Evolutionary conservation across 1,140 invertebrate species (phyloP).

Genomic region (Diorhabda elongata): DNA sequence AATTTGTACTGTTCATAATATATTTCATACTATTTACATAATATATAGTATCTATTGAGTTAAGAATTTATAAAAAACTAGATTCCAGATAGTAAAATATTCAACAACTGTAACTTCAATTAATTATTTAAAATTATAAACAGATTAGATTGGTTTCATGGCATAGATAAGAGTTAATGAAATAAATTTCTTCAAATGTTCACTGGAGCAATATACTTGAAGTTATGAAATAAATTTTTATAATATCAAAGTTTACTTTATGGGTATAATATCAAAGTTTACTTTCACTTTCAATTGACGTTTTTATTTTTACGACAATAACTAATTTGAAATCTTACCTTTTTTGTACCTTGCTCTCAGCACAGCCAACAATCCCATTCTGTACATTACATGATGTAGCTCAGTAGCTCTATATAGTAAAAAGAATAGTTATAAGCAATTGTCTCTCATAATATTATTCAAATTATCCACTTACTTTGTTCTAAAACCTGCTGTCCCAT

Average conservation of each 20-base stretch:
- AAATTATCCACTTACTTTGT: conserved; percentile 56
- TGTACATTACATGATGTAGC: conserved; percentile 83
- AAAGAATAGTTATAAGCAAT: background rate
- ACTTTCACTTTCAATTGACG: conserved; percentile 2
- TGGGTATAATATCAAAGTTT: too few species aligned
- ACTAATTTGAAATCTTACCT: conserved; percentile 53
- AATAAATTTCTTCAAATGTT: too few species aligned
- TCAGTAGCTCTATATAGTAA: conserved; percentile 66
- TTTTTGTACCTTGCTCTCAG: conserved; percentile 75
- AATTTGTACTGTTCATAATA: background rate
- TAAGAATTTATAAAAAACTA: background rate
- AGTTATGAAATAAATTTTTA: too few species aligned
- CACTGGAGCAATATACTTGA: too few species aligned
- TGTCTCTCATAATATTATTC: conserved; percentile 17
- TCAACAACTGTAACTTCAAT: too few species aligned
- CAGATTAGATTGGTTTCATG: too few species aligned
- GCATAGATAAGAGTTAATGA: too few species aligned
- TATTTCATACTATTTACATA: conserved; percentile 1
- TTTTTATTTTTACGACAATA: conserved; percentile 8
- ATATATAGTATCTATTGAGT: background rate
- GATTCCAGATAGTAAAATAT: too few species aligned
- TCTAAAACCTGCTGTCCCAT: conserved; percentile 67
- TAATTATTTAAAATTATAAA: too few species aligned
- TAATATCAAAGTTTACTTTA: too few species aligned
- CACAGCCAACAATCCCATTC: conserved; percentile 89